A percentile compares a stretch with the other conserved stretches of the same genome.
Conservation (phyloP, 2,113 vertebrate genomes). For the Camarhynchus parvulus region DNA sequence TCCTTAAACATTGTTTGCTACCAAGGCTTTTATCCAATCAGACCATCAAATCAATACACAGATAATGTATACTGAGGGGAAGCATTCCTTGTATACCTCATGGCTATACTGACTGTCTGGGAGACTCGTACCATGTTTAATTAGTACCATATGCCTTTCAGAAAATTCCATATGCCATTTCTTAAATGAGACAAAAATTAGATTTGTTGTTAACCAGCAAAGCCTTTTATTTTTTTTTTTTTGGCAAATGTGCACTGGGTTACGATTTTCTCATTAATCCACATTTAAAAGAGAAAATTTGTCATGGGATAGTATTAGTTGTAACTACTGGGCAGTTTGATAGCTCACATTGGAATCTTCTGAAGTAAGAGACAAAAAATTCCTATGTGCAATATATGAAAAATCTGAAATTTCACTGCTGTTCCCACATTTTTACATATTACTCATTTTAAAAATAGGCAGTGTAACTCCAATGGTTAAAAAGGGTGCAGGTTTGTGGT, state of each 20-base stretch:
- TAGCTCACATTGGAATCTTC: neutral
- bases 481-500: neutral
- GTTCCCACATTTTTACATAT: neutral
- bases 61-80: slow-evolving; percentile 24
- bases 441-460: neutral
- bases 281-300: neutral
- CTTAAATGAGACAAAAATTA: slow-evolving; percentile 70
- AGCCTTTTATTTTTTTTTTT: neutral
- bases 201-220: neutral
- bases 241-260: neutral
- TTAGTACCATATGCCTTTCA: slow-evolving; percentile 75
- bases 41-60: slow-evolving; percentile 39
- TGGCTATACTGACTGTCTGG: slow-evolving; percentile 65
- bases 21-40: slow-evolving; percentile 18
- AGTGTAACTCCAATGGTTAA: neutral
- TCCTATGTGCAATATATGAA: neutral
- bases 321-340: neutral
- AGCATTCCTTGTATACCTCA: slow-evolving; percentile 27
- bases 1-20: slow-evolving; percentile 29
- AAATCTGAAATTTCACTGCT: neutral
- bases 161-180: slow-evolving; percentile 75
- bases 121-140: slow-evolving; percentile 74
- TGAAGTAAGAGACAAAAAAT: neutral
- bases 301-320: neutral
- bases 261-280: slow-evolving; percentile 5